Evolutionary conservation across 2,888 invertebrate genomes (phyloP).

Genomic region (Zygothrica quintamaculata): DNA sequence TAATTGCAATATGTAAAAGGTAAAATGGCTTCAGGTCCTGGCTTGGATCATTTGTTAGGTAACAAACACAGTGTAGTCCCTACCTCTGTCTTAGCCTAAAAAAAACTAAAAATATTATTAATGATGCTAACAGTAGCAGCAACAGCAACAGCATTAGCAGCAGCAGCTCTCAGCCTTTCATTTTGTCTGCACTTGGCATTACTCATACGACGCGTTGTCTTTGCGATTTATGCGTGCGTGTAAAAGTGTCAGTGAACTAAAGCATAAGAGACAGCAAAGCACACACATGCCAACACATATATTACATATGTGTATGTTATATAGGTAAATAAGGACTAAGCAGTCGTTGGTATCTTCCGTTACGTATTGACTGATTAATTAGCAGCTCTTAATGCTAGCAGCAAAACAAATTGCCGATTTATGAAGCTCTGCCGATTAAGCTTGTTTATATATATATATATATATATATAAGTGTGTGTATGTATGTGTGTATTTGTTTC

Average conservation of each 20-base stretch:
- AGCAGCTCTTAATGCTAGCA: slow-evolving; percentile 60
- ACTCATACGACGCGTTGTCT: slow-evolving; percentile 73
- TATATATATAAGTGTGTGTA: slow-evolving; percentile 5
- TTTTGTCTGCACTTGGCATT: slow-evolving; percentile 65
- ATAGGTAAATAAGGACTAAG: too few relatives aligned
- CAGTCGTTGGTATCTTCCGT: slow-evolving; percentile 15
- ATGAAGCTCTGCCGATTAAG: slow-evolving; percentile 43
- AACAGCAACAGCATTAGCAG: too few relatives aligned
- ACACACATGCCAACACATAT: too few relatives aligned
- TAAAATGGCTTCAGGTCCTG: background rate
- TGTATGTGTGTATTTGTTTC: slow-evolving; percentile 2
- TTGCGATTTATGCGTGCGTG: slow-evolving; percentile 29
- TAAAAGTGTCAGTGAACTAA: background rate
- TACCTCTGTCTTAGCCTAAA: slow-evolving; percentile 6
- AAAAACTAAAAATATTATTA: slow-evolving; percentile 73
- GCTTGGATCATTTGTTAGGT: slow-evolving; percentile 53
- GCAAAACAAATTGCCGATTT: slow-evolving; percentile 62
- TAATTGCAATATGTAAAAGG: slow-evolving; percentile 61
- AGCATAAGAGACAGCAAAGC: background rate
- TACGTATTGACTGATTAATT: slow-evolving; percentile 66
- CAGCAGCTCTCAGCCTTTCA: slow-evolving; percentile 49
- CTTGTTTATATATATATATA: background rate
- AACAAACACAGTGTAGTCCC: background rate
- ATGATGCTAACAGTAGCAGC: slow-evolving; percentile 69
- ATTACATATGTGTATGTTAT: too few relatives aligned